Evolutionary conservation across 2,888 invertebrate genomes (phyloP), one percentile per base, ranked within the genome.

Genomic region (Tribolium freemani): DNA sequence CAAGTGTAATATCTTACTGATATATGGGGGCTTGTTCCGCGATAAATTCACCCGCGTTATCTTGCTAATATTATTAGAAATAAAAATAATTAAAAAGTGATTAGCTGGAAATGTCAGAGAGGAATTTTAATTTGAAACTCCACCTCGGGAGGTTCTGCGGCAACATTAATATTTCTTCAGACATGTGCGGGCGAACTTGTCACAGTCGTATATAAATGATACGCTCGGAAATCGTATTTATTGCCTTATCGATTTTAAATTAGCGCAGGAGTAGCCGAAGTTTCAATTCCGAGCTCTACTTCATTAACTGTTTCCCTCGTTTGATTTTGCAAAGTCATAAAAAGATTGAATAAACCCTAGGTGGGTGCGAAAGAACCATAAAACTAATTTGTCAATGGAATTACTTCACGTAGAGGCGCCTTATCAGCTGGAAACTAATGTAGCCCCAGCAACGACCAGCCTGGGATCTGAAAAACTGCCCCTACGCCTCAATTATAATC

Each of bases 1-100:
- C 79, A 73, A 77, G 77, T 76, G 75, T 78, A 80, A 76, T 77
- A 78, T 80, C 77, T 77, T 76, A 76, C 76, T 80, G 78, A 80
- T 79, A 79, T 78, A 80, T 75, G 78, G 61, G 73, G 70, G 71
- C 70, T 68, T 73, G 73, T 64, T 71, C 69, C 57, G 72, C 72
- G 77, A 77, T 77, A 77, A 77, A 75, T 76, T 71, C 63, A 66
- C 73, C 68, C 63, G 56, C 61, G 69, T 71, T 75, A 75, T 76
- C 72, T 48, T 66, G 66, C 66, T 54, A 66, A 66, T 54, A 45
- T 54, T 54, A 46, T 26, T 54, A 10, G 54, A 48, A 16, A 16
- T 8, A 48, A 13, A 11, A 48, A 38, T 38, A 38, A 38, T 38
- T n/a, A 38, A 38, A 38, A 38, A n/a, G n/a, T 3, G n/a, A 38